Conservation (phyloP, 2,113 vertebrate species). For the Paracanthobrama guichenoti region DNA sequence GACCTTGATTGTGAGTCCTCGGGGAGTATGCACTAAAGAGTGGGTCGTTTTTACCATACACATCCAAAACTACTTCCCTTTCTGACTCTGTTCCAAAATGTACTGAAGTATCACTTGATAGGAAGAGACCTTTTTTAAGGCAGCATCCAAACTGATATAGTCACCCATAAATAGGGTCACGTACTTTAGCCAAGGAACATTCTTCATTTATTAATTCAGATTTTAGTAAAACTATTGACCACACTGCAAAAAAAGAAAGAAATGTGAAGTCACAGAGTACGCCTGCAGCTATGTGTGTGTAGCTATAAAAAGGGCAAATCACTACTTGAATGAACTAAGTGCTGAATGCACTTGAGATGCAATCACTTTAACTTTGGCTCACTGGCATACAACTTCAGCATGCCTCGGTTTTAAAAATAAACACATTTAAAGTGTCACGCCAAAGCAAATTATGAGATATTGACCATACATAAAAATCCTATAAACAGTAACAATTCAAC, state of each 20-base stretch:
- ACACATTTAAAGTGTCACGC: background rate
- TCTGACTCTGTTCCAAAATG: slow-evolving; percentile 42
- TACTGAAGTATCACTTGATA: background rate
- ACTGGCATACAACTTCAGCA: background rate
- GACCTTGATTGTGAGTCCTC: slow-evolving; percentile 47
- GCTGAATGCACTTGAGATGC: background rate
- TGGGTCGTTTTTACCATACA: slow-evolving; percentile 45
- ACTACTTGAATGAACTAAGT: background rate
- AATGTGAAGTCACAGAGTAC: background rate
- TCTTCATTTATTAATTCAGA: background rate
- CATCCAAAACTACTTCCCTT: slow-evolving; percentile 58
- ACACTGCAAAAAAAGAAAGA: background rate
- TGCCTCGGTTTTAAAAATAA: background rate
- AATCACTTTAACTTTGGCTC: background rate
- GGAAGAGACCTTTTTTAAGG: background rate
- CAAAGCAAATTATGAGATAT: background rate
- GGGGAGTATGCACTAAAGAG: background rate
- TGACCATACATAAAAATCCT: background rate
- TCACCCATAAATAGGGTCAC: background rate
- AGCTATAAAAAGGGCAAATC: slow-evolving; percentile 22
- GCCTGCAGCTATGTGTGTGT: background rate
- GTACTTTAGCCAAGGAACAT: background rate
- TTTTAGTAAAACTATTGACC: background rate
- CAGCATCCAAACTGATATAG: background rate
- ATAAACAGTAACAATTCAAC: too few relatives aligned